A percentile compares a stretch with the other conserved stretches of the same genome.
phyloP scores from a whole-genome alignment of 2,888 invertebrate genomes.

The Ischnura elegans region DNA sequence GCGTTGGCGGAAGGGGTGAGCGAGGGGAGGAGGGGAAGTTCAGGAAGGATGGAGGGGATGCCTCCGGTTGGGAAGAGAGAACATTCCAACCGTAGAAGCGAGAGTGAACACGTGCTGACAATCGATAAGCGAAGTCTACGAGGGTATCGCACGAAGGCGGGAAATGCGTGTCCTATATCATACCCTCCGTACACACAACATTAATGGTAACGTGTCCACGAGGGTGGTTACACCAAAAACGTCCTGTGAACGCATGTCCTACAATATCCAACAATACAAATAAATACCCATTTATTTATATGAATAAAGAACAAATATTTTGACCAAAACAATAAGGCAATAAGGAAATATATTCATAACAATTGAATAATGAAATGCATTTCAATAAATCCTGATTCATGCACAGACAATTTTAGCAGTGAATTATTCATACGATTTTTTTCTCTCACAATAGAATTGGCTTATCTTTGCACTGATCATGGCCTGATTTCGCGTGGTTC shows the following conservation, averaged over 20 bases:
- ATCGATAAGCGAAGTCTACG: background rate
- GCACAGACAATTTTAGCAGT: slow-evolving; percentile 33
- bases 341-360: slow-evolving; percentile 45
- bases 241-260: too few species aligned
- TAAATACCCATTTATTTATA: slow-evolving; percentile 48
- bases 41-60: background rate
- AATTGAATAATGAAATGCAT: slow-evolving; percentile 57
- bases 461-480: slow-evolving; percentile 93
- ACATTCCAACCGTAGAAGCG: background rate
- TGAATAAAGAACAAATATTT: slow-evolving; percentile 45
- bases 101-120: background rate
- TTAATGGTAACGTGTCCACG: too few species aligned
- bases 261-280: too few species aligned
- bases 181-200: too few species aligned
- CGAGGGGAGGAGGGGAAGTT: background rate
- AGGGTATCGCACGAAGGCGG: background rate
- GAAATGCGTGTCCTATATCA: too few species aligned
- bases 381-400: slow-evolving; percentile 51
- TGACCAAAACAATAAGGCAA: slow-evolving; percentile 56
- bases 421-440: background rate
- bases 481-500: background rate
- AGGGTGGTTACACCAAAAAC: too few species aligned
- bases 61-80: too few species aligned
- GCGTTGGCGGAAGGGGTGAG: background rate
- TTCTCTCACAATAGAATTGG: slow-evolving; percentile 86